Evolutionary conservation across 2,888 invertebrate genomes (phyloP), one percentile per base, ranked within the genome.

Genomic region (Amiota minor): DNA sequence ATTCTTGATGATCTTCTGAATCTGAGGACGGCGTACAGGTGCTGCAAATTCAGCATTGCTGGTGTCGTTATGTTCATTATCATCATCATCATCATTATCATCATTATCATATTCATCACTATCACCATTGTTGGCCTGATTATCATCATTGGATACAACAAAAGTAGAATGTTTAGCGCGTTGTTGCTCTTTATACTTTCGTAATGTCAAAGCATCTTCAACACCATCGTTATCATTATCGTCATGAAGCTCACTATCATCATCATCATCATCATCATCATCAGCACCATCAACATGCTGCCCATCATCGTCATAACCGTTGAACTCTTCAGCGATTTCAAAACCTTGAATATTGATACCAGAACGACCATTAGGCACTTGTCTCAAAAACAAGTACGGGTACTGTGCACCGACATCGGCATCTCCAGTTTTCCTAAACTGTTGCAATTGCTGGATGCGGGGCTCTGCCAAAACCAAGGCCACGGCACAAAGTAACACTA

Each of bases 331-430:
- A 4, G 81, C 73, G n/a, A 86, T 74, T 71, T 82, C 82, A 18
- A 84, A 86, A 23, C 83, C 87, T 23, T 86, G 79, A 9, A 86
- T 76, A 9, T 85, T 76, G 1, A 83, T 75, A 9, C 84, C 86
- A 18, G 80, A 77, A 0, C 86, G 85, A 4, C 80, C 80, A 11
- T 81, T 81, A 18, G 87, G 86, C 50, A 81, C 80, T 35, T 35
- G 35, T n/a, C 81, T 82, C 2, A 89, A 71, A 70, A 87, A 86
- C 6, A 88, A 76, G 64, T 86, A 88, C 4, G 88, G 88, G 74
- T 86, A 87, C 55, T 83, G 85, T 23, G n/a, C 35, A 4, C 47
- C 70, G 10, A 64, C 45, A n/a, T 45, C 23, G 18, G 53, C 64
- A 49, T 62, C 23, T 12, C 68, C 62, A 12, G 72, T 78, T 68